A percentile compares a stretch with the other conserved stretches of the same genome.
Conservation (phyloP, 2,797 vertebrate species). For the Alosa sapidissima region DNA sequence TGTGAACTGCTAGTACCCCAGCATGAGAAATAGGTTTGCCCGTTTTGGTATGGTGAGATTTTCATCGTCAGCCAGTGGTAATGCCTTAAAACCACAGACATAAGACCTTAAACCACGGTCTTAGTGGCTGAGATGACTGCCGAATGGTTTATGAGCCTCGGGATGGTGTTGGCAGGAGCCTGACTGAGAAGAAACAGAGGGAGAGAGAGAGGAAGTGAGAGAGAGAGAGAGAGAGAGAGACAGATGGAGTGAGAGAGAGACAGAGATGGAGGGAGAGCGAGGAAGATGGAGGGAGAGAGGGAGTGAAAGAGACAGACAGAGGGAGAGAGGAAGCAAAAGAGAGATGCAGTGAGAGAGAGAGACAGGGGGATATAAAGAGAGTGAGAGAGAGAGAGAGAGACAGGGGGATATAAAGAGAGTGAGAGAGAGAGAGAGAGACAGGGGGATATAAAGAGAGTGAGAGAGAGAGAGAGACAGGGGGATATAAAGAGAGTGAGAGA, state of each 20-base stretch:
- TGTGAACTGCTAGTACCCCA: not conserved
- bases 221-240: not conserved
- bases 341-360: not conserved
- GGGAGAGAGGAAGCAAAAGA: not conserved
- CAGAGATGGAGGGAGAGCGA: not conserved
- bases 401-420: too few relatives aligned
- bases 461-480: not conserved
- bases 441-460: too few relatives aligned
- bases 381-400: constrained; percentile 1
- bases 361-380: too few relatives aligned
- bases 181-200: not conserved
- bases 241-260: not conserved
- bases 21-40: not conserved
- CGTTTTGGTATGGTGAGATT: not conserved
- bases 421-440: not conserved
- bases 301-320: not conserved
- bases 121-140: not conserved
- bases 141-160: constrained; percentile 19
- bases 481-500: not conserved
- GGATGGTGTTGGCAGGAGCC: not conserved
- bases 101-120: not conserved
- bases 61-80: not conserved
- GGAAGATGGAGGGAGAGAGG: not conserved
- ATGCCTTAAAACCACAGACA: not conserved
- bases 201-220: not conserved